Conservation (phyloP, 2,113 vertebrate genomes). For the Gorsachius goisagi region DNA sequence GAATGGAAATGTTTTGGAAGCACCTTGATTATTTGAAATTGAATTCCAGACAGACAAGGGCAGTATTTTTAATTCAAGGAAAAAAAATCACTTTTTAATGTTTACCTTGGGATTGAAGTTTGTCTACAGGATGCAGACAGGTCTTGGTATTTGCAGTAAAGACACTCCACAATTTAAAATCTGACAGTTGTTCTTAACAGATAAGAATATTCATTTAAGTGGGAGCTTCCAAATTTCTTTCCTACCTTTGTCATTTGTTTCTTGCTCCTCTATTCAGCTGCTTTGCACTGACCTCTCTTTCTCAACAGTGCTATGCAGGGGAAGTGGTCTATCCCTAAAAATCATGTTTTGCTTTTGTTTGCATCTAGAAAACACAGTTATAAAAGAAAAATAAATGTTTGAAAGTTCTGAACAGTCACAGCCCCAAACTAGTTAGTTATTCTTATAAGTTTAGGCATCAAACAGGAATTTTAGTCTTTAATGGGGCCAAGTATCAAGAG, state of each 20-base stretch:
- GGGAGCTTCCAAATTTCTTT: not conserved
- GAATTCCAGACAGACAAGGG: not conserved
- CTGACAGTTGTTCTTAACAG: not conserved
- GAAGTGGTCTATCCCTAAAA: not conserved
- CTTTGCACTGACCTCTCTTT: not conserved
- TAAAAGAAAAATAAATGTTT: not conserved
- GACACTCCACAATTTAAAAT: not conserved
- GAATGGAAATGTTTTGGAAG: not conserved
- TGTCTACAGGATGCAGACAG: not conserved
- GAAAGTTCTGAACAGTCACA: not conserved
- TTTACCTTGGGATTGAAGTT: not conserved
- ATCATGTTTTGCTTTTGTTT: not conserved
- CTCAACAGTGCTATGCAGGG: not conserved
- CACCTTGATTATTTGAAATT: not conserved
- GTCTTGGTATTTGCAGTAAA: not conserved
- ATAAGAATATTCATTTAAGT: not conserved
- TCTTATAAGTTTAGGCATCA: not conserved
- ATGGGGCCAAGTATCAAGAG: not conserved
- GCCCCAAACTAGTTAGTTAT: not conserved
- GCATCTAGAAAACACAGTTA: not conserved
- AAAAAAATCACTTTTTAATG: not conserved
- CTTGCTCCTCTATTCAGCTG: not conserved
- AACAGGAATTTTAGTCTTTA: not conserved
- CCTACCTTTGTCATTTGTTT: not conserved
- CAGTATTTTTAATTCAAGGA: not conserved